Conservation (phyloP, 1,140 invertebrate species). For the Drosophila asahinai region DNA sequence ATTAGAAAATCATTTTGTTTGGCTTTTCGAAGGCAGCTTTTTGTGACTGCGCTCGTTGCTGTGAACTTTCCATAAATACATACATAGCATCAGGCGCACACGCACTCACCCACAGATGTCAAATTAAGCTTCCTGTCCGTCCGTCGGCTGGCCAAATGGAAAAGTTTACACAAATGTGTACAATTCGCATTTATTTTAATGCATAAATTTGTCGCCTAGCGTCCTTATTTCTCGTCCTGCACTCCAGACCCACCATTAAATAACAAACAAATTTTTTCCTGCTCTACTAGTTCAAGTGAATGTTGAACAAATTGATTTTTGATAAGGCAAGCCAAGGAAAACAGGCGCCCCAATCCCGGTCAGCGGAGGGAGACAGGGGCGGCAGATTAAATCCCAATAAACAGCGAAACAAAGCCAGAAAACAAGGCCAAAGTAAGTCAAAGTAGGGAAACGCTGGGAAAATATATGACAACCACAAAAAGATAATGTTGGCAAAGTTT, state of each 20-base stretch:
- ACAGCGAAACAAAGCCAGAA: slow-evolving; percentile 45
- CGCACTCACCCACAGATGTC: slow-evolving; percentile 39
- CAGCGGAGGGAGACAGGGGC: background rate
- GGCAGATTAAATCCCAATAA: slow-evolving; percentile 66
- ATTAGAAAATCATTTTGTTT: slow-evolving; percentile 79
- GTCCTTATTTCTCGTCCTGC: background rate
- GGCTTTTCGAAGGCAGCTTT: slow-evolving; percentile 41
- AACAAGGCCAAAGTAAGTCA: slow-evolving; percentile 43
- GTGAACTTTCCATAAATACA: slow-evolving; percentile 48
- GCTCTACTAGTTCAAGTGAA: slow-evolving; percentile 42
- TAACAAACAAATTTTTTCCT: slow-evolving; percentile 39
- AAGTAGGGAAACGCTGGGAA: slow-evolving; percentile 26
- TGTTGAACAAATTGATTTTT: slow-evolving; percentile 70
- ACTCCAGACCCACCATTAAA: slow-evolving; percentile 16
- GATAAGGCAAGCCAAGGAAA: slow-evolving; percentile 46
- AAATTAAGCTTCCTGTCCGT: slow-evolving; percentile 78
- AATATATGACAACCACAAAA: slow-evolving; percentile 56
- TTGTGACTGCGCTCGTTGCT: slow-evolving; percentile 33
- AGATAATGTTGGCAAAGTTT: slow-evolving; percentile 58
- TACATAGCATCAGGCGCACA: slow-evolving; percentile 36
- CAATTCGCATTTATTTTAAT: slow-evolving; percentile 65
- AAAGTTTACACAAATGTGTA: slow-evolving; percentile 57
- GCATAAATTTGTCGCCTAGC: slow-evolving; percentile 64
- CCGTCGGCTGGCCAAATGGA: slow-evolving; percentile 48
- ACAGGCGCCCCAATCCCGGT: slow-evolving; percentile 20